Base-by-base conservation (phyloP, 2,113 vertebrate species). In the Chroicocephalus ridibundus region DNA sequence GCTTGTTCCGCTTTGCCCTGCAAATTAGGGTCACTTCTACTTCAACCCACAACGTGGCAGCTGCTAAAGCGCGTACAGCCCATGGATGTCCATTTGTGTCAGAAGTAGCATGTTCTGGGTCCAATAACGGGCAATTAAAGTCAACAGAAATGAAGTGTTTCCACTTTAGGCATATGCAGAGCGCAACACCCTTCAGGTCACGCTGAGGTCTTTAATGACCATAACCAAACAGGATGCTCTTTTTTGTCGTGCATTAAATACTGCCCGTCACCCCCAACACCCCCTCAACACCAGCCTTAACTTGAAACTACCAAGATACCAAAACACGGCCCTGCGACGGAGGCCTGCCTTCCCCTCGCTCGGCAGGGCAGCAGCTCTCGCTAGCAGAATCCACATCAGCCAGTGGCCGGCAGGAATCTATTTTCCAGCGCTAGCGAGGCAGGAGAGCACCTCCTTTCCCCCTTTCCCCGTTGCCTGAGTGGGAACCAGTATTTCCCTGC, bases 321-420 rank as follows among this genome's bases (percentile, higher is more conserved):
- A 42, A 72, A 64, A 51, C 9, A 6, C 1, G 8, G 29, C 25
- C 34, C 49, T 25, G 27, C n/a, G 60, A 27, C 1, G 1, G 60
- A 10, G 60, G 27, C 36, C 42, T 69, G 36, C 40, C 57, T 82
- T 69, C 75, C 52, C 55, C 51, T 66, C 13, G 1, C 51, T n/a
- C 2, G 3, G 57, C n/a, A 42, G 42, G 21, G 62, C 58, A 22
- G 42, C 1, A 0, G 44, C 52, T 66, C 86, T 60, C 1, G 2
- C 38, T 16, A 29, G 54, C 42, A 74, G 55, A 47, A 60, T 47
- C 55, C 82, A 11, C 25, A 68, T 24, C 64, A 75, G 47, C 42
- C 7, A 3, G 15, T 12, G 24, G 40, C 6, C 46, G 60, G 42
- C 49, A 64, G 40, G 36, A 71, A n/a, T 21, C 31, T 34, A 0